Evolutionary conservation across 2,797 vertebrate species (phyloP).

Genomic region (Alcedo atthis): DNA sequence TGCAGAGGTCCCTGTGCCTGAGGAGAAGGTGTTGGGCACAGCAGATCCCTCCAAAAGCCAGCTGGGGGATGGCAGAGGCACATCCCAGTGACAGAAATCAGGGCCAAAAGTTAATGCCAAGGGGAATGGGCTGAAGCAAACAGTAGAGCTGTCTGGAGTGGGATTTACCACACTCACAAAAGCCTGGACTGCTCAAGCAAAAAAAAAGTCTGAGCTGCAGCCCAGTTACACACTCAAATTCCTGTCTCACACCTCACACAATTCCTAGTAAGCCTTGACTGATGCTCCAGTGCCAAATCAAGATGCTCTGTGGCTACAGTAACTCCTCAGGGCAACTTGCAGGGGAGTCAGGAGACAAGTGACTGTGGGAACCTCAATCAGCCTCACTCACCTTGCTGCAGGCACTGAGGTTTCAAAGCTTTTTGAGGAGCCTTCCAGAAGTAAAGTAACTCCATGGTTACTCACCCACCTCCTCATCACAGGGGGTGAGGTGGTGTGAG

Average conservation of each 20-base stretch:
- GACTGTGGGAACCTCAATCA: fast-evolving
- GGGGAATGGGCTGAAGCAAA: not conserved
- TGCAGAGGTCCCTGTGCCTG: not conserved
- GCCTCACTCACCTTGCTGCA: fast-evolving
- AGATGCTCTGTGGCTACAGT: fast-evolving
- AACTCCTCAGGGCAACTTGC: fast-evolving
- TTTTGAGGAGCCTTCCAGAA: not conserved
- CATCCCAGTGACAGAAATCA: not conserved
- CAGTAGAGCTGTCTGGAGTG: not conserved
- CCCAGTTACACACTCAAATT: fast-evolving
- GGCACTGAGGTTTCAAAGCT: not conserved
- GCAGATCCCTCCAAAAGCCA: not conserved
- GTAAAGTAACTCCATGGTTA: not conserved
- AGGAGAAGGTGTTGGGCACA: not conserved
- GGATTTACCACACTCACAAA: not conserved
- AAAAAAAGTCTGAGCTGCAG: not conserved
- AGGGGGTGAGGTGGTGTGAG: not conserved
- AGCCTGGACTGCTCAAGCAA: not conserved
- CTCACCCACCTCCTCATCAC: not conserved
- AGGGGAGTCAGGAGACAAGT: fast-evolving
- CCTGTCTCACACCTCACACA: not conserved
- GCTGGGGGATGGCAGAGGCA: not conserved
- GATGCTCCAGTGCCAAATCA: not conserved
- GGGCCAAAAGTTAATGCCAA: not conserved
- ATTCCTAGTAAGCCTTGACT: not conserved